Evolutionary conservation across 30 jellyfish, hydroid and myxozoan species (phyloP), one percentile per base, ranked within the genome.

Genomic region (Cassiopea andromeda): DNA sequence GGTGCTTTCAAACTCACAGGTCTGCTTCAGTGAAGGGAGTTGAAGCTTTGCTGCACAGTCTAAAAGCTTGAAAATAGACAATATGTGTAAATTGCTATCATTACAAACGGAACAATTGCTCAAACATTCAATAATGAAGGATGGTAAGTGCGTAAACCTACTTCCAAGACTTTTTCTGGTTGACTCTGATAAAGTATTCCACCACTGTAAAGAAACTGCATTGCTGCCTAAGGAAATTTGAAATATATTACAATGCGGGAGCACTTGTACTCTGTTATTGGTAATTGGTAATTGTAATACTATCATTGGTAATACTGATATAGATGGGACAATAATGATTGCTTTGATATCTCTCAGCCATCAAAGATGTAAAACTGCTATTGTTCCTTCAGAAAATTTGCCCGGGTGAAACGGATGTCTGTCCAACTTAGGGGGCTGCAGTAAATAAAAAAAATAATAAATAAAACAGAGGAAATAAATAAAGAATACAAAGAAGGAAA

Each of bases 161-260:
- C 94, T 84, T 86, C 94, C 2, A 86, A 81, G 8, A 86, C 94
- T 48, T 60, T 86, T 13, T 70, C 94, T 17, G 94, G 94, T 50
- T 75, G 94, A 61, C 94, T 86, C 48, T 86, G 94, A 76, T 86
- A 86, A 2, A 86, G 67, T 7, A 86, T 82, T 7, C 94, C 94
- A 86, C 94, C 94, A 50, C 94, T 86, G 84, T 86, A 86, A 8
- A 86, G 54, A 78, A 86, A 86, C 58, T 86, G 94, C 94, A 86
- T 86, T 3, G 94, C 94, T 15, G 89, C 89, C 94, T 86, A 58
- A 7, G 69, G 54, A 71, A 47, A n/a, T n/a, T n/a, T n/a, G n/a
- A 43, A 14, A 82, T 18, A 3, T 59, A 78, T 50, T n/a, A n/a
- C n/a, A n/a, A n/a, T n/a, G n/a, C n/a, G n/a, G n/a, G n/a, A n/a